These are phyloP conservation scores for Pagrus major DNA, from an alignment of 2,113 vertebrate species.

Conservation along the genomic window DNA sequence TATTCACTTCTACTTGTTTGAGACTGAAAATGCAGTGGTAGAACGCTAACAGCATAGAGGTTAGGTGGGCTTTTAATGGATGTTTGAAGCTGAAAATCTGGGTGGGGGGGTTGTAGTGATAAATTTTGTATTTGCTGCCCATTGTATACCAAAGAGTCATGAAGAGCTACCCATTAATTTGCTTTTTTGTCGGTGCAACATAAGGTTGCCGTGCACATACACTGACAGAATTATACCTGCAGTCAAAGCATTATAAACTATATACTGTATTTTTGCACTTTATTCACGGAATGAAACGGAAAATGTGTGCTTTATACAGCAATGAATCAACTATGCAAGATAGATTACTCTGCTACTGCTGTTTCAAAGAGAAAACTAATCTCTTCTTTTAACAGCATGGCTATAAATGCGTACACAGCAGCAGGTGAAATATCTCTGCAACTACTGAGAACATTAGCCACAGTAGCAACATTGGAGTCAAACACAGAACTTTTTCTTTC, in stretches of 20 bases:
- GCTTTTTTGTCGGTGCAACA: conserved; percentile 9
- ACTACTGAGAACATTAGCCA: conserved; percentile 41
- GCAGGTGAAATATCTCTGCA: conserved; percentile 15
- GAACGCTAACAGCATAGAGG: background rate
- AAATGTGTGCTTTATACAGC: conserved; percentile 70
- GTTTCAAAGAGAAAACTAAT: conserved; percentile 72
- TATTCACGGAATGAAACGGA: background rate
- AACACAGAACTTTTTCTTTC: conserved; percentile 14
- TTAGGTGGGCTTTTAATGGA: background rate
- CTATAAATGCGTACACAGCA: conserved; percentile 30
- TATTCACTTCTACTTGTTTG: background rate
- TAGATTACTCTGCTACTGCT: conserved; percentile 63
- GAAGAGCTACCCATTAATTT: background rate
- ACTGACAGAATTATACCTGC: background rate
- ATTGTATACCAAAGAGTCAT: background rate
- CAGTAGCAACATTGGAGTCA: conserved; percentile 7
- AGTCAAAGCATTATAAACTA: background rate
- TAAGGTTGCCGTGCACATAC: background rate
- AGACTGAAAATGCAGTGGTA: background rate
- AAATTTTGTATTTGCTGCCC: background rate
- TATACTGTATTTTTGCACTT: background rate
- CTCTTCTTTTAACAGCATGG: conserved; percentile 45
- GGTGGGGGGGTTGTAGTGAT: background rate
- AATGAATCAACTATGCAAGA: conserved; percentile 76
- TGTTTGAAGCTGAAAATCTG: background rate